Evolutionary conservation across 1,140 invertebrate genomes (phyloP), one percentile per base, ranked within the genome.

Genomic region (Bombus waltoni): DNA sequence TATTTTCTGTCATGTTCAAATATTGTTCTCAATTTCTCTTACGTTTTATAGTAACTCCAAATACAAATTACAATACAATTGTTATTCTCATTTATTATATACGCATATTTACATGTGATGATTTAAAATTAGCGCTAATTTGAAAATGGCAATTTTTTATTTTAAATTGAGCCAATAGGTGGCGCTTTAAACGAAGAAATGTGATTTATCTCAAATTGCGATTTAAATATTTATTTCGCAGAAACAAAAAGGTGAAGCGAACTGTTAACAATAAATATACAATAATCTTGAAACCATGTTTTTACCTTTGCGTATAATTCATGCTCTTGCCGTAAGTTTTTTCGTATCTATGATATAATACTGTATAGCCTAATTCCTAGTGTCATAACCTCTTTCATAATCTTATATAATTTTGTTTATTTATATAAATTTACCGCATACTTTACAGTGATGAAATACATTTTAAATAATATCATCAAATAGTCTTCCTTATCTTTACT

Each of bases 371-470:
- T 28, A 57, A 13, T 59, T 65, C 40, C 28, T 38, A 53, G 35
- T 68, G 3, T 66, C 25, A 44, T 86, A 81, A 81, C 68, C 83
- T 71, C 66, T 84, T 72, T 1, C 1, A 32, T 47, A n/a, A 62
- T 15, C 32, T 85, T 85, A 85, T 47, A 22, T 78, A 85, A 85
- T 11, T 62, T 80, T 80, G 25, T 44, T 57, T 53, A 59, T 84
- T 71, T 79, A 44, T 66, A 44, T 66, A 38, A 59, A 57, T n/a
- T 70, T 53, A 32, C 6, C 13, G 0, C 6, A n/a, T 38, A 38
- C 15, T 76, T 81, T 53, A 53, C 18, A 53, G 6, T 53, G 18
- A 53, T 53, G 5, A 2, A 74, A 70, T 32, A 44, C 22, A 75
- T 38, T 9, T 5, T 18, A 75, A 72, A 22, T 5, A 22, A 53